A percentile compares a stretch with the other conserved stretches of the same genome.
These are phyloP conservation scores for Spinus olivaceus DNA, from an alignment of 2,797 vertebrate genomes.

Conservation along the genomic window DNA sequence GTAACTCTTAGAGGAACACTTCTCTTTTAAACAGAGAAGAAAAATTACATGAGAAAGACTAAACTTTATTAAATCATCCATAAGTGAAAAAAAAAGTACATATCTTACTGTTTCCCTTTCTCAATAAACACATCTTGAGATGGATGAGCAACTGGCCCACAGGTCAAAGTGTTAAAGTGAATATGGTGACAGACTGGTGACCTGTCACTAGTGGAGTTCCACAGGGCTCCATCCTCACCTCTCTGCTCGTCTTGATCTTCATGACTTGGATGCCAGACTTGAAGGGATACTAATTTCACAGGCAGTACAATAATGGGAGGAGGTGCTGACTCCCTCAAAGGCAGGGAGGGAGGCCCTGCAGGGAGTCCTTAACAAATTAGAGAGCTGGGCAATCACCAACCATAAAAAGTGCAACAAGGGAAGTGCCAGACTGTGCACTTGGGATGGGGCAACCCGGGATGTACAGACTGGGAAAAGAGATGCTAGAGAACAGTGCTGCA, in stretches of 20 bases:
- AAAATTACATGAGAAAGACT: neutral
- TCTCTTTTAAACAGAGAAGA: neutral
- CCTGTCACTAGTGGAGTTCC: rapidly evolving
- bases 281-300: neutral
- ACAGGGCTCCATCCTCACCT: neutral
- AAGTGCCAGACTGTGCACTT: neutral
- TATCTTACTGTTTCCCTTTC: neutral
- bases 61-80: neutral
- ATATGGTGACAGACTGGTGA: neutral
- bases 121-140: neutral
- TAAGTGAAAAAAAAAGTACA: neutral
- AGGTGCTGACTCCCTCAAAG: neutral
- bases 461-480: neutral
- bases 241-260: no score
- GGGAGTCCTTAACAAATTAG: neutral
- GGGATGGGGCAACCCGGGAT: neutral
- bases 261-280: neutral
- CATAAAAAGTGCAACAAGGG: neutral
- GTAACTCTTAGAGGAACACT: neutral
- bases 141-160: neutral
- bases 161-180: rapidly evolving
- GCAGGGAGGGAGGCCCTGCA: neutral
- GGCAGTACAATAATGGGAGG: neutral
- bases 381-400: neutral
- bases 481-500: neutral